phyloP scores from a whole-genome alignment of 2,888 invertebrate species.

The Limnephilus marmoratus region DNA sequence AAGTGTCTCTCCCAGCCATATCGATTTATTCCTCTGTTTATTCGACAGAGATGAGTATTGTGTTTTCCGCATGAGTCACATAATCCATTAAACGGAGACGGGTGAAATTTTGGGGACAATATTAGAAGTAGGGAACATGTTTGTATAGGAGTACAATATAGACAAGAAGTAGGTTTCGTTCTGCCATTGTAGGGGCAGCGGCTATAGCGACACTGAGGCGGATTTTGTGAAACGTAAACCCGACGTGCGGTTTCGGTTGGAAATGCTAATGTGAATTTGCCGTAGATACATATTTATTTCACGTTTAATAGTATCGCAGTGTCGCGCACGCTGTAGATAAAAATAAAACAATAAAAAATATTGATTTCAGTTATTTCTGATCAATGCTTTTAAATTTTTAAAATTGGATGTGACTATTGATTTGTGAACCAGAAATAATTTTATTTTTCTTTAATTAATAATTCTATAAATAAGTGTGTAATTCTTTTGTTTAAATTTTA shows the following conservation, averaged over 20 bases:
- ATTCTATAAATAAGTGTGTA: too few species aligned
- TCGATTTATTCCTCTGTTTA: constrained; percentile 39
- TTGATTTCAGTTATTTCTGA: too few species aligned
- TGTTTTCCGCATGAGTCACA: constrained; percentile 44
- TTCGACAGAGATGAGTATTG: constrained; percentile 41
- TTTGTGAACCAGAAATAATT: too few species aligned
- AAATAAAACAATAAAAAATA: too few species aligned
- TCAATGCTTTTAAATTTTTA: too few species aligned
- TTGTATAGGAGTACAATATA: neutral
- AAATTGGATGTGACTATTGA: too few species aligned
- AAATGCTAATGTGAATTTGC: neutral
- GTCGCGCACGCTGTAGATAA: neutral
- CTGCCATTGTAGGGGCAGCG: neutral
- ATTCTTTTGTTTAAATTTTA: too few species aligned
- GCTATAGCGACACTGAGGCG: neutral
- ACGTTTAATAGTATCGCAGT: neutral
- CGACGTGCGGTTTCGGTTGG: neutral
- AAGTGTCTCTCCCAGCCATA: neutral
- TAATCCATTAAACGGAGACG: constrained; percentile 25
- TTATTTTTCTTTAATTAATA: too few species aligned
- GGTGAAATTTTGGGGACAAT: constrained; percentile 27
- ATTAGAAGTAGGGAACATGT: neutral
- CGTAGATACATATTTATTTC: neutral
- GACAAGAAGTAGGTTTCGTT: neutral
- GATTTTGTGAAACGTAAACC: neutral